These are phyloP conservation scores for Semicossyphus pulcher DNA, from an alignment of 2,113 vertebrate species.

Conservation along the genomic window DNA sequence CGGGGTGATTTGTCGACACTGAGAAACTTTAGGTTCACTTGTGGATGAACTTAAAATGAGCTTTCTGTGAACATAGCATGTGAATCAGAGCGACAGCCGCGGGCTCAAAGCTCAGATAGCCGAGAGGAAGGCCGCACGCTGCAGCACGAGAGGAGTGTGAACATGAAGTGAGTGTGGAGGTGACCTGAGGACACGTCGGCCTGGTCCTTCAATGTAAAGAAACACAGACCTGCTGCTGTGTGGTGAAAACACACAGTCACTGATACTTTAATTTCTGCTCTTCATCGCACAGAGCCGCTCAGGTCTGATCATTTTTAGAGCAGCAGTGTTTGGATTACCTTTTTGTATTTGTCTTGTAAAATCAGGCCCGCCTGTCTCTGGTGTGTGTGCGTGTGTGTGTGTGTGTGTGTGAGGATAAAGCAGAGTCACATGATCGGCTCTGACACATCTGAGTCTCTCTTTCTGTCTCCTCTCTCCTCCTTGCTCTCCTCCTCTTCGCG, in stretches of 20 bases:
- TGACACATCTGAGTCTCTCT: constrained; percentile 52
- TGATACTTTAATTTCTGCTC: neutral
- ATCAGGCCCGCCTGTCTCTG: too few relatives aligned
- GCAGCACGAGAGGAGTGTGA: constrained; percentile 2
- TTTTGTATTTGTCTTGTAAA: constrained; percentile 24
- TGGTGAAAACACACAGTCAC: too few relatives aligned
- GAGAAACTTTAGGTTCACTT: neutral
- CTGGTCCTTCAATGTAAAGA: constrained; percentile 1
- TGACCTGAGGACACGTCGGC: constrained; percentile 14
- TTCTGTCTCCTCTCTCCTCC: too few relatives aligned
- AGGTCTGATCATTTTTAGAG: constrained; percentile 36
- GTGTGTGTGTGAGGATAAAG: constrained; percentile 16
- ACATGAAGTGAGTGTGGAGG: neutral
- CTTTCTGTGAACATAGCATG: neutral
- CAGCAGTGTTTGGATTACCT: constrained; percentile 4
- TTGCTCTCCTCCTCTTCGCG: constrained; percentile 15
- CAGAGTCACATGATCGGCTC: constrained; percentile 46
- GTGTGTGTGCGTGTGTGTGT: neutral
- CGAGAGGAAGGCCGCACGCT: neutral
- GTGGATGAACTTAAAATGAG: neutral
- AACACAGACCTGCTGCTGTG: too few relatives aligned
- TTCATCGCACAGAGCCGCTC: constrained; percentile 18
- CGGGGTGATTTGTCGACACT: too few relatives aligned
- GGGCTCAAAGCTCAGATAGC: constrained; percentile 8
- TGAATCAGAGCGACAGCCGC: neutral